Conservation (phyloP, 2,797 vertebrate species). For the Sternarchorhynchus goeldii region DNA sequence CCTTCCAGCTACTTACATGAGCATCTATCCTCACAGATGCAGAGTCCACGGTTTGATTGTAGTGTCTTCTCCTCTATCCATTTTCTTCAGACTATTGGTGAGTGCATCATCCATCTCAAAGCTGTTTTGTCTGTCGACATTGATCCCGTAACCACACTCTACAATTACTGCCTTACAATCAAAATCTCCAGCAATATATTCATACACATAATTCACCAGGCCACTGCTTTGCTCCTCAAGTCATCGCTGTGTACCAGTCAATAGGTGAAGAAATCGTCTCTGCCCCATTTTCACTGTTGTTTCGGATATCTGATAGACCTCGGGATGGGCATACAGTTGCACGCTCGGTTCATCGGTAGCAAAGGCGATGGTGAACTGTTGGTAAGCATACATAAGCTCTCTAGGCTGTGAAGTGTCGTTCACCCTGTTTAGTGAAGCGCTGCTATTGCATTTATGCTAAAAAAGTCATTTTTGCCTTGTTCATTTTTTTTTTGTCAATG, state of each 20-base stretch:
- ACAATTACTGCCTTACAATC: conserved; percentile 50
- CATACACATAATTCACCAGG: conserved; percentile 57
- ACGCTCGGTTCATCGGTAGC: conserved; percentile 47
- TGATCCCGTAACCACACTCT: conserved; percentile 51
- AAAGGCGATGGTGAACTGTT: conserved; percentile 35
- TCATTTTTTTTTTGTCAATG: conserved; percentile 37
- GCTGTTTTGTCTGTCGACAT: conserved; percentile 45
- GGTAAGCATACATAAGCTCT: conserved; percentile 39
- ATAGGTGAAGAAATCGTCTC: conserved; percentile 26
- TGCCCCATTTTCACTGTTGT: conserved; percentile 47
- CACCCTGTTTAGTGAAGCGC: conserved; percentile 27
- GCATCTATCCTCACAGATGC: too few species aligned
- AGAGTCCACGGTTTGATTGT: background rate
- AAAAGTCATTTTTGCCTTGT: conserved; percentile 38
- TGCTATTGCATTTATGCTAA: conserved; percentile 44
- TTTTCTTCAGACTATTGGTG: conserved; percentile 31
- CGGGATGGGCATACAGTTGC: conserved; percentile 19
- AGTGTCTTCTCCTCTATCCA: background rate
- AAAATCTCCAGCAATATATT: conserved; percentile 37
- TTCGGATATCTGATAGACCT: conserved; percentile 30
- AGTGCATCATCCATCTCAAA: conserved; percentile 41
- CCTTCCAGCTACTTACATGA: background rate
- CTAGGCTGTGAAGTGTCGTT: conserved; percentile 47
- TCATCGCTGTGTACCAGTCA: conserved; percentile 52
- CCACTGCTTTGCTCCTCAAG: conserved; percentile 50